Evolutionary conservation across 1,140 invertebrate genomes (phyloP).

Genomic region (Magallana gigas): DNA sequence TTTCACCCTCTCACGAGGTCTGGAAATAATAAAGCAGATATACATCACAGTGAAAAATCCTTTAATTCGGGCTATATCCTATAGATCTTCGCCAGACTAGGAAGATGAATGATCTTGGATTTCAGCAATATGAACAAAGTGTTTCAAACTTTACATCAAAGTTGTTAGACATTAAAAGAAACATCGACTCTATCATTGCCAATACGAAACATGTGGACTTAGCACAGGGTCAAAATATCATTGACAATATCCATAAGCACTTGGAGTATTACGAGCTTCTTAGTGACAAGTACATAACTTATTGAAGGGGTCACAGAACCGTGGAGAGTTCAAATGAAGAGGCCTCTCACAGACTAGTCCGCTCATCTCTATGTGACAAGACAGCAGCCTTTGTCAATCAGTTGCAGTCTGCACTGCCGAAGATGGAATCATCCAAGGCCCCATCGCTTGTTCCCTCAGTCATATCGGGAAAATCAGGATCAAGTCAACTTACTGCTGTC

Average conservation of each 20-base stretch:
- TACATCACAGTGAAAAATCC: constrained; percentile 21
- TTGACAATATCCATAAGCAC: not conserved
- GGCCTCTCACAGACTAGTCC: not conserved
- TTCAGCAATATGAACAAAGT: not conserved
- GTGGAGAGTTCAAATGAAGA: not conserved
- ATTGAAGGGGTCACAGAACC: not conserved
- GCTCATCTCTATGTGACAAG: not conserved
- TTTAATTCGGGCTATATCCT: not conserved
- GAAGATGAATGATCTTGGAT: not conserved
- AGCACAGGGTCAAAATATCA: not conserved
- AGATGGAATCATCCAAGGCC: not conserved
- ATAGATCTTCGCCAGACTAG: not conserved
- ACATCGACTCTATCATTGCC: not conserved
- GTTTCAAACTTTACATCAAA: not conserved
- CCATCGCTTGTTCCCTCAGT: not conserved
- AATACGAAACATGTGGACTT: not conserved
- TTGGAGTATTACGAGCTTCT: not conserved
- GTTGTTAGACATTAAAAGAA: not conserved
- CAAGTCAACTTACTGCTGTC: not conserved
- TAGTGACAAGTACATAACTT: not conserved
- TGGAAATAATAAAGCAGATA: not conserved
- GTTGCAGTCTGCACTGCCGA: not conserved
- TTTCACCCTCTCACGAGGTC: not conserved
- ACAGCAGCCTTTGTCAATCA: not conserved
- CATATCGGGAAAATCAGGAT: not conserved